Conservation (phyloP, 2,888 invertebrate species). For the Hedya salicella region DNA sequence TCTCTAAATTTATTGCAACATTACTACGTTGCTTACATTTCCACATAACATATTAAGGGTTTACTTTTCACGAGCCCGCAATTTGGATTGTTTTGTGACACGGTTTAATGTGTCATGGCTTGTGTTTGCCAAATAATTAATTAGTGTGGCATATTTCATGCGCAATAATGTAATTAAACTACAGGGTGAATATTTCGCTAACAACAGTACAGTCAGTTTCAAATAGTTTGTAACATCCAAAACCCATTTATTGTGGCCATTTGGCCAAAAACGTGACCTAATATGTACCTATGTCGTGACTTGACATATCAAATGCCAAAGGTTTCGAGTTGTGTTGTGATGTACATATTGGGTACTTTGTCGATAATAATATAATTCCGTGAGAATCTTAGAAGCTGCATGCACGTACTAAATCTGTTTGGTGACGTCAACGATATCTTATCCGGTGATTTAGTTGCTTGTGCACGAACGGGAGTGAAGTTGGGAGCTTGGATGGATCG, state of each 20-base stretch:
- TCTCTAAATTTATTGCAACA: not conserved
- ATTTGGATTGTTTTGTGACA: too few species aligned
- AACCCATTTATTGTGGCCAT: too few species aligned
- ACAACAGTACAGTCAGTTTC: too few species aligned
- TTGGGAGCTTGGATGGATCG: not conserved
- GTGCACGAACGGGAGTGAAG: constrained; percentile 2
- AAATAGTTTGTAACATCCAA: too few species aligned
- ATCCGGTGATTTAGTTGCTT: not conserved
- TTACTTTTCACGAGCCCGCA: not conserved
- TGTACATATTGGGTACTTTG: not conserved
- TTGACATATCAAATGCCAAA: too few species aligned
- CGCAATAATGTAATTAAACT: too few species aligned
- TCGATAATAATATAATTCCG: not conserved
- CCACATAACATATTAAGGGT: not conserved
- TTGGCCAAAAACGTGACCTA: too few species aligned
- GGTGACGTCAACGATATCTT: not conserved
- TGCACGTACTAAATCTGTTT: not conserved
- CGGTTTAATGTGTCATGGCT: too few species aligned
- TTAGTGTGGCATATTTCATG: too few species aligned
- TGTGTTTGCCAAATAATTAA: too few species aligned
- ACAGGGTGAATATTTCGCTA: not conserved
- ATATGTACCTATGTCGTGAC: too few species aligned
- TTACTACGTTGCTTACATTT: not conserved
- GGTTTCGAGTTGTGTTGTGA: not conserved
- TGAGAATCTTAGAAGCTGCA: not conserved